Evolutionary conservation across 2,113 vertebrate genomes (phyloP).

Genomic region (Rhea americana): DNA sequence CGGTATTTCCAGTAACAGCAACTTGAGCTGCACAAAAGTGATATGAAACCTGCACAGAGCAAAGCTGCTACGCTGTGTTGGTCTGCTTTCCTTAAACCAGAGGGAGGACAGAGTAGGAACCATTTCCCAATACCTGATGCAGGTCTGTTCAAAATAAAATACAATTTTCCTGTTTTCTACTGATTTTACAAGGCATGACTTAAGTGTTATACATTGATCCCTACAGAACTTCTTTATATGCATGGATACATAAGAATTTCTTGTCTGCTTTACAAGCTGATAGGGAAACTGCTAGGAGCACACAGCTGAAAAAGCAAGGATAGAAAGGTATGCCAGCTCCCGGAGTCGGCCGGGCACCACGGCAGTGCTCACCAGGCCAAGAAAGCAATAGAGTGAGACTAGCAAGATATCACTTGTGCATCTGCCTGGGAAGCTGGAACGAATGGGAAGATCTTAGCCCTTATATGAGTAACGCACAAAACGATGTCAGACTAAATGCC

Average conservation of each 20-base stretch:
- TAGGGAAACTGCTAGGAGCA: not conserved
- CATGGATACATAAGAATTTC: not conserved
- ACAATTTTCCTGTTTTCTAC: not conserved
- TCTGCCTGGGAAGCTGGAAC: not conserved
- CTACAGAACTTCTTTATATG: not conserved
- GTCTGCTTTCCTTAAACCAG: not conserved
- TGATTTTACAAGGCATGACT: not conserved
- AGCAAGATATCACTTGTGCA: not conserved
- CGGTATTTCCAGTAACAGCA: not conserved
- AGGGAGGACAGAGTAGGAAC: not conserved
- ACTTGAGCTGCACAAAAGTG: not conserved
- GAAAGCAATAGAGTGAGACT: not conserved
- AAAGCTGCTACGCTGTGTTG: accelerated
- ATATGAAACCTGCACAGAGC: not conserved
- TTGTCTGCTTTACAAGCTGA: not conserved
- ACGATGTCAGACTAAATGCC: not conserved
- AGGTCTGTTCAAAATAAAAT: not conserved
- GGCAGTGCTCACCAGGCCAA: not conserved
- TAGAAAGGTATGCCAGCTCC: not conserved
- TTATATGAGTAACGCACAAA: not conserved
- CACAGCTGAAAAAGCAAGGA: not conserved
- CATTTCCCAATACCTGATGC: not conserved
- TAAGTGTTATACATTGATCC: not conserved
- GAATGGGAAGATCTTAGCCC: not conserved
- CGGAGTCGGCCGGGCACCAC: not conserved